Conservation (phyloP, 2,113 vertebrate genomes). For the Pampusana beccarii region DNA sequence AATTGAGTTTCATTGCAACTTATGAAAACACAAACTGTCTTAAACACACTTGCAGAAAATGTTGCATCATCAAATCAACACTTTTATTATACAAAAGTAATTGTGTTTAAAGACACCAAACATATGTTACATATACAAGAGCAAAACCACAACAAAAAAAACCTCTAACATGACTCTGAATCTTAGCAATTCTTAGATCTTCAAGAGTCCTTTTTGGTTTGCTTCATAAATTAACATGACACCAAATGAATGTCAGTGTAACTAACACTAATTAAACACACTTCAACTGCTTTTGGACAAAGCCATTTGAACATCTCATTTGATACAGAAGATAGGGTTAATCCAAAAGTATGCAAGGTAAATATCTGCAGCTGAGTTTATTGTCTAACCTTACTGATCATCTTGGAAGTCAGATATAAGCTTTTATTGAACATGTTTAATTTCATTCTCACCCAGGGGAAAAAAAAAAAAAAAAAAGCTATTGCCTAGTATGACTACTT, state of each 20-base stretch:
- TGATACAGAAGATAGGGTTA: neutral
- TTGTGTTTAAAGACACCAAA: slow-evolving; percentile 79
- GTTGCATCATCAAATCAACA: slow-evolving; percentile 81
- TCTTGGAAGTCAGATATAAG: neutral
- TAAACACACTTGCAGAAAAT: slow-evolving; percentile 83
- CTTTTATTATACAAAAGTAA: slow-evolving; percentile 83
- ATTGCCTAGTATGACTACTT: neutral
- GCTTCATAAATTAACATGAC: neutral
- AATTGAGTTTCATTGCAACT: slow-evolving; percentile 83
- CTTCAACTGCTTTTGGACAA: neutral
- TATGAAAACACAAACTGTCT: slow-evolving; percentile 84
- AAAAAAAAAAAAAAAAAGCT: neutral
- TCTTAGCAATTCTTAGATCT: slow-evolving; percentile 39
- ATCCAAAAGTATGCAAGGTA: neutral
- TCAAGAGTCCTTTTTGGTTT: slow-evolving; percentile 18
- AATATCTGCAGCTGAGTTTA: neutral
- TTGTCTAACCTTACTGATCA: neutral
- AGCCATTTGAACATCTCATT: neutral
- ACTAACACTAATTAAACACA: neutral
- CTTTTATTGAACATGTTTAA: neutral
- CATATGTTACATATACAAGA: slow-evolving; percentile 76
- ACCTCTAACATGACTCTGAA: slow-evolving; percentile 61
- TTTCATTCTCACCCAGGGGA: neutral
- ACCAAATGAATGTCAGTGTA: neutral
- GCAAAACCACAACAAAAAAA: neutral